A percentile compares a stretch with the other conserved stretches of the same genome.
Evolutionary conservation across 1,140 invertebrate genomes (phyloP).

Genomic region (Oncopeltus fasciatus): DNA sequence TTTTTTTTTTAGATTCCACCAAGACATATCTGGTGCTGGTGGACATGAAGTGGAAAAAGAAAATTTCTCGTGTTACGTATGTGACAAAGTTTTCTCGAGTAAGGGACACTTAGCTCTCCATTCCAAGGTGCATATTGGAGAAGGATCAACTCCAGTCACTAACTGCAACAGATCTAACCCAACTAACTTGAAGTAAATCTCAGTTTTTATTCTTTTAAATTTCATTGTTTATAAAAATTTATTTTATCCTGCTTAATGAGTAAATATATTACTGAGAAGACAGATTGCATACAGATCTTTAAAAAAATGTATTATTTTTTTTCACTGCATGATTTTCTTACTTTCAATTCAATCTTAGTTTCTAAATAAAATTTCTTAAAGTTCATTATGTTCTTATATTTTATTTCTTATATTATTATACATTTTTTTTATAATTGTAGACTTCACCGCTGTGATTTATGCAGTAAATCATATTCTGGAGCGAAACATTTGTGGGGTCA

Average conservation of each 20-base stretch:
- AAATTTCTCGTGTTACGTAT: conserved; percentile 35
- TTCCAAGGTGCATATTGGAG: conserved; percentile 34
- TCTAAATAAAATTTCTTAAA: no score
- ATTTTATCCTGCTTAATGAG: background rate
- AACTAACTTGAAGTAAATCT: background rate
- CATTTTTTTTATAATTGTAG: conserved; percentile 22
- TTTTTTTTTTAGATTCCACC: conserved; percentile 17
- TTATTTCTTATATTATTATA: background rate
- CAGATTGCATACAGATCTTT: no score
- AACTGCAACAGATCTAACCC: background rate
- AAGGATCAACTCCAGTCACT: background rate
- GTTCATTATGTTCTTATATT: background rate
- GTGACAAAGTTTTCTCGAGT: conserved; percentile 36
- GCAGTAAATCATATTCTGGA: conserved; percentile 37
- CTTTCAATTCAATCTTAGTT: no score
- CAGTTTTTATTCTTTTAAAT: background rate
- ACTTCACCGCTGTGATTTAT: conserved; percentile 37
- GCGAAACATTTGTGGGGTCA: conserved; percentile 40
- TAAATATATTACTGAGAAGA: no score
- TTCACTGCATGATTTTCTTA: no score
- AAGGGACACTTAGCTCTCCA: conserved; percentile 37
- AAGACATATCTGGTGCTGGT: conserved; percentile 7
- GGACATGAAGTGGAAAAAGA: conserved; percentile 20
- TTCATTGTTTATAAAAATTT: background rate
- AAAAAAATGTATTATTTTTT: no score